These are phyloP conservation scores for Propithecus perrieri DNA, from an alignment of 2,797 vertebrate species.

Conservation along the genomic window DNA sequence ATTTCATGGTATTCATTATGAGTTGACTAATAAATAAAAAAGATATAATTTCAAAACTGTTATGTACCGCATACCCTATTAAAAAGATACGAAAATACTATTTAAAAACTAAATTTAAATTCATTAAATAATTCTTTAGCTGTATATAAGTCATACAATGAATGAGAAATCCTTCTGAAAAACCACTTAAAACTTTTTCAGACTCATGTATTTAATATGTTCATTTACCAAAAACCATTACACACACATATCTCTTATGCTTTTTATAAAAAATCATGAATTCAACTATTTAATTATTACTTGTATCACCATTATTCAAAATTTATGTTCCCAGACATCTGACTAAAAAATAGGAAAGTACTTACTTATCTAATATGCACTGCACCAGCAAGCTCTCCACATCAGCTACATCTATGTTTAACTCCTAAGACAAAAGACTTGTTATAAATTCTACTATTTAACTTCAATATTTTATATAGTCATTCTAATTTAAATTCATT, in stretches of 20 bases:
- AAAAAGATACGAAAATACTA: not conserved
- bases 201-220: slow-evolving; percentile 14
- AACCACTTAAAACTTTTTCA: slow-evolving; percentile 42
- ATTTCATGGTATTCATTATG: not conserved
- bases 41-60: not conserved
- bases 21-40: not conserved
- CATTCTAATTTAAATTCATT: slow-evolving; percentile 51
- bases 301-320: slow-evolving; percentile 7
- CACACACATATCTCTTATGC: not conserved
- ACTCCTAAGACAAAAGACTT: slow-evolving; percentile 89
- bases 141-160: not conserved
- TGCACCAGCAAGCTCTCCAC: slow-evolving; percentile 99
- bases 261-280: slow-evolving; percentile 8
- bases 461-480: slow-evolving; percentile 32
- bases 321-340: slow-evolving; percentile 40
- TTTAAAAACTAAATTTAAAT: not conserved
- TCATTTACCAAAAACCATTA: not conserved
- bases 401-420: slow-evolving; percentile 99
- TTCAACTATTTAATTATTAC: not conserved
- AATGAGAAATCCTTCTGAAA: slow-evolving; percentile 47
- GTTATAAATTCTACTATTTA: slow-evolving; percentile 54
- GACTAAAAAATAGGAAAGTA: slow-evolving; percentile 75
- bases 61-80: not conserved
- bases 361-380: slow-evolving; percentile 99
- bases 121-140: slow-evolving; percentile 33